Conservation (phyloP, 2,797 vertebrate genomes). For the Falco berigora region DNA sequence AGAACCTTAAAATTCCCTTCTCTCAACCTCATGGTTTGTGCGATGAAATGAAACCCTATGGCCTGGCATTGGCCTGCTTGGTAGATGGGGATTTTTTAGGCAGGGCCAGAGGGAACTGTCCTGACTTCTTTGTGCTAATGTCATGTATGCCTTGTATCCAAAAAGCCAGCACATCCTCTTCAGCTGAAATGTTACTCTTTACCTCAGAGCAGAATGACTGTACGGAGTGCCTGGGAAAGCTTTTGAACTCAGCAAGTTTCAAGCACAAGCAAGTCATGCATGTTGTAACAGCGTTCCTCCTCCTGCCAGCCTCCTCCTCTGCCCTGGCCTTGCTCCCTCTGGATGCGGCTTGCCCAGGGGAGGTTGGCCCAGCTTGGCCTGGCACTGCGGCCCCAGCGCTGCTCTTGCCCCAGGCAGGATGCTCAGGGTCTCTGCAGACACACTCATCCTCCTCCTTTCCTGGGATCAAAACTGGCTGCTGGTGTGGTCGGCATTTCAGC, state of each 20-base stretch:
- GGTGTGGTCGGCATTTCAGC: not conserved
- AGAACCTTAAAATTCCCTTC: not conserved
- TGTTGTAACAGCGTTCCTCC: not conserved
- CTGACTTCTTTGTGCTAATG: not conserved
- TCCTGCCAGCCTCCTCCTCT: not conserved
- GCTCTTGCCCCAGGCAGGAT: not conserved
- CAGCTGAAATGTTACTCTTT: not conserved
- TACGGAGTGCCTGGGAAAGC: not conserved
- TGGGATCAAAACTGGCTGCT: not conserved
- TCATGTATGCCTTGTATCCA: accelerated
- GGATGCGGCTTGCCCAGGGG: not conserved
- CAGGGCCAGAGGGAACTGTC: not conserved
- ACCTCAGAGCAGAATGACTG: not conserved
- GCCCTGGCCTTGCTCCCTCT: not conserved
- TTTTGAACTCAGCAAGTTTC: not conserved
- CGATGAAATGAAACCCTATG: not conserved
- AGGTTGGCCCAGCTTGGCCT: not conserved
- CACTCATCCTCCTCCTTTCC: not conserved
- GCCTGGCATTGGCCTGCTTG: not conserved
- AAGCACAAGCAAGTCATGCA: not conserved
- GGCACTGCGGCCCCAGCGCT: not conserved
- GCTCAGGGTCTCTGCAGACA: not conserved
- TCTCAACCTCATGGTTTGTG: accelerated
- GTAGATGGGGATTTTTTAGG: not conserved
- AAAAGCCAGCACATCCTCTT: not conserved